Percentiles rank a stretch among this genome's conserved stretches.
Evolutionary conservation across 2,113 vertebrate species (phyloP).

Genomic region (Egretta garzetta): DNA sequence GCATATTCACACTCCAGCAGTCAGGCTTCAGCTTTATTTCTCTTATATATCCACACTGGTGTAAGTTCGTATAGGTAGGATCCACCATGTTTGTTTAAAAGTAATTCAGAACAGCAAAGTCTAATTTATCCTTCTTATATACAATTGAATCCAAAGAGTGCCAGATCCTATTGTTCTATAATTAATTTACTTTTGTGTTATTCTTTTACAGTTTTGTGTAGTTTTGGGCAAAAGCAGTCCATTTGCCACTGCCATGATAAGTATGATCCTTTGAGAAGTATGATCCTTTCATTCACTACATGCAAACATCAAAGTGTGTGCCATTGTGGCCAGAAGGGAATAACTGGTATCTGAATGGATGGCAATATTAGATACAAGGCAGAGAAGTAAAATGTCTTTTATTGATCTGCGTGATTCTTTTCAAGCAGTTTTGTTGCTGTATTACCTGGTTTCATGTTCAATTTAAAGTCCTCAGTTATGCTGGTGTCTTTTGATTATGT

Average conservation of each 20-base stretch:
- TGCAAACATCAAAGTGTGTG: background rate
- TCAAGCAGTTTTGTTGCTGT: background rate
- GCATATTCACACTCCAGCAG: background rate
- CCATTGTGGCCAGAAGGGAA: background rate
- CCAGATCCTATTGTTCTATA: background rate
- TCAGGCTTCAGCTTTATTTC: background rate
- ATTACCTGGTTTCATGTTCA: background rate
- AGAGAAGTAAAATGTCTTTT: background rate
- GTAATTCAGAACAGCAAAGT: background rate
- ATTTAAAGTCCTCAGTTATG: background rate
- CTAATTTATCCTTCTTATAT: background rate
- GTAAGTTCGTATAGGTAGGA: background rate
- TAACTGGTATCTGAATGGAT: background rate
- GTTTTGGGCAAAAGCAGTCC: background rate
- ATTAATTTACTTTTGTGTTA: background rate
- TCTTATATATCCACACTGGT: background rate
- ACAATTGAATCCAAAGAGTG: background rate
- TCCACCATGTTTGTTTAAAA: background rate
- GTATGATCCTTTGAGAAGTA: background rate
- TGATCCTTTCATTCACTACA: accelerated
- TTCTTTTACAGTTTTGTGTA: background rate
- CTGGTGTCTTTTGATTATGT: background rate
- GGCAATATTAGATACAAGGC: background rate
- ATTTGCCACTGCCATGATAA: background rate
- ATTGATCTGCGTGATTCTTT: background rate